Base-by-base conservation (phyloP, 2,888 invertebrate species). In the Pterobdella sp. region DNA sequence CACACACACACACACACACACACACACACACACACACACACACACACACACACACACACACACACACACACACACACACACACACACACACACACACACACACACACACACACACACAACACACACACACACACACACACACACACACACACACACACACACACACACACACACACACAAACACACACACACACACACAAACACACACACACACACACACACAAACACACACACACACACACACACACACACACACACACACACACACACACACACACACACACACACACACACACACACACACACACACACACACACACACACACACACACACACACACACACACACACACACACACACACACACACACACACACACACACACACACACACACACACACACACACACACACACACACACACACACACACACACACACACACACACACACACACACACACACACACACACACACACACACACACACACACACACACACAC, bases 341-440 rank as follows among this genome's bases (percentile, higher is more conserved):
- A 35, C 37, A 10, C 68, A 35, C 37, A 37, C 36, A 35, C n/a
- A 37, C 36, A 35, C 2, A 37, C 68, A 35, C 2, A 37, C 68
- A 68, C 3, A 37, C 67, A 68, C 37, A 37, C 68, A 68, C 37
- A 37, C 68, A 68, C 37, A 37, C 68, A 68, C 37, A 37, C 68
- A 68, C 37, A 26, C 68, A 68, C 37, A 26, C 68, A 68, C 37
- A 37, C 68, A 68, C 37, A 37, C 68, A 68, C 68, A 37, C 68
- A 68, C 37, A 34, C 67, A 67, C 35, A 34, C 67, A 68, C 37
- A 37, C 68, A 68, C 37, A 37, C 68, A 68, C 68, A n/a, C 1
- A 34, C 64, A 26, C 64, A 64, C 64, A 26, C 64, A 64, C 64
- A 26, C 64, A 64, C 64, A 26, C 49, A 42, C 22, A 42, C 49